Percentiles rank a stretch among this genome's conserved stretches.
These are phyloP conservation scores for Fissipunctia ypsillon DNA, from an alignment of 2,888 invertebrate species.

Conservation along the genomic window DNA sequence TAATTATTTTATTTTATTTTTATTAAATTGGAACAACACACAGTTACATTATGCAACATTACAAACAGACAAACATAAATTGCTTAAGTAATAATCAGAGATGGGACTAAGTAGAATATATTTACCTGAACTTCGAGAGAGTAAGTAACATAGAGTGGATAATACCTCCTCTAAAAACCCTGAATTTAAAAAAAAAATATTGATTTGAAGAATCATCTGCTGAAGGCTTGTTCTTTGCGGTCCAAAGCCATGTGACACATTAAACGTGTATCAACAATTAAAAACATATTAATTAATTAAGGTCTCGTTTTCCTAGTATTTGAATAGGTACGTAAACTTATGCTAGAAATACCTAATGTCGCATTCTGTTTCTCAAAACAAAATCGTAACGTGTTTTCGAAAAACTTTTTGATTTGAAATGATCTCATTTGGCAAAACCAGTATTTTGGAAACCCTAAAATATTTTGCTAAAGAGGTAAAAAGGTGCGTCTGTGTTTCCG, in stretches of 20 bases:
- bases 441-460: background rate
- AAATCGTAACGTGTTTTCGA: background rate
- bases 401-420: background rate
- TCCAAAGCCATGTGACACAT: background rate
- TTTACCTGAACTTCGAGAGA: too few species aligned
- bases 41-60: too few species aligned
- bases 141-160: too few species aligned
- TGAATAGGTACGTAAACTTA: background rate
- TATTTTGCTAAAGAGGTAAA: background rate
- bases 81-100: too few species aligned
- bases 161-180: too few species aligned
- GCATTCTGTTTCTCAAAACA: background rate
- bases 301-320: background rate
- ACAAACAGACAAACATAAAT: too few species aligned
- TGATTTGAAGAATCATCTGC: too few species aligned
- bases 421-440: background rate
- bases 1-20: too few species aligned
- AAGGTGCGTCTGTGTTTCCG: too few species aligned
- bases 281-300: background rate
- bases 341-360: background rate
- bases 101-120: too few species aligned
- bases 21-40: too few species aligned
- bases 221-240: background rate
- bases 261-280: background rate
- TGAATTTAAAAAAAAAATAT: too few species aligned